Evolutionary conservation across 2,888 invertebrate species (phyloP).

Genomic region (Octonoba sinensis): DNA sequence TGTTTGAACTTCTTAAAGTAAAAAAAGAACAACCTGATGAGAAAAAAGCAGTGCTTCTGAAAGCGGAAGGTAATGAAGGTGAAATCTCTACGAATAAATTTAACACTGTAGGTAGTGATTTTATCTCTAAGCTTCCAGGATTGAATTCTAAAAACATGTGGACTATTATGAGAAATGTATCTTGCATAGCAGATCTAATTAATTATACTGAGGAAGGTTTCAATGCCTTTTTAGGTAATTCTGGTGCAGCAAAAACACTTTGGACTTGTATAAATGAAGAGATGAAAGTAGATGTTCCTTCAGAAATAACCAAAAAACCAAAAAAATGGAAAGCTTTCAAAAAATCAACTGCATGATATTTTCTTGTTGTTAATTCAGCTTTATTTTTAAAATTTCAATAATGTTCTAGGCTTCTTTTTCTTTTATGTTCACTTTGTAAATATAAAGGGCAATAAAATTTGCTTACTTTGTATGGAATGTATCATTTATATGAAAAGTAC

Average conservation of each 20-base stretch:
- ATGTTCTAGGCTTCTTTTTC: no score
- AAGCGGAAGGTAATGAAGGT: slow-evolving; percentile 75
- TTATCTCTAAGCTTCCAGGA: slow-evolving; percentile 89
- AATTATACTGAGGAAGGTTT: slow-evolving; percentile 78
- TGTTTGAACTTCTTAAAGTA: slow-evolving; percentile 95
- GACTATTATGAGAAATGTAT: slow-evolving; percentile 81
- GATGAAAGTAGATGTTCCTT: slow-evolving; percentile 13
- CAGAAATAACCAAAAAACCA: slow-evolving; percentile 35
- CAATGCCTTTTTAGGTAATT: slow-evolving; percentile 78
- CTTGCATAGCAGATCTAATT: slow-evolving; percentile 76
- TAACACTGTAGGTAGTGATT: slow-evolving; percentile 78
- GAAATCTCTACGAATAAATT: slow-evolving; percentile 75
- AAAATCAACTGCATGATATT: slow-evolving; percentile 1
- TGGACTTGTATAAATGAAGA: slow-evolving; percentile 70
- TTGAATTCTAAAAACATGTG: slow-evolving; percentile 88
- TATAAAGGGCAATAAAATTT: no score
- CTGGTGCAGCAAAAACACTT: slow-evolving; percentile 70
- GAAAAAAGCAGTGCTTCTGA: slow-evolving; percentile 80
- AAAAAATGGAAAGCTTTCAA: slow-evolving; percentile 29
- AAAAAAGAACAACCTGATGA: slow-evolving; percentile 86
- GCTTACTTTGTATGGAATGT: no score
- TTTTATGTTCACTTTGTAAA: no score
- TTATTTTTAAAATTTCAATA: no score
- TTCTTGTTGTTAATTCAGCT: neutral
- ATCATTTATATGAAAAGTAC: no score